Conservation (phyloP, 2,888 invertebrate species). For the Drosophila pseudotakahashii region DNA sequence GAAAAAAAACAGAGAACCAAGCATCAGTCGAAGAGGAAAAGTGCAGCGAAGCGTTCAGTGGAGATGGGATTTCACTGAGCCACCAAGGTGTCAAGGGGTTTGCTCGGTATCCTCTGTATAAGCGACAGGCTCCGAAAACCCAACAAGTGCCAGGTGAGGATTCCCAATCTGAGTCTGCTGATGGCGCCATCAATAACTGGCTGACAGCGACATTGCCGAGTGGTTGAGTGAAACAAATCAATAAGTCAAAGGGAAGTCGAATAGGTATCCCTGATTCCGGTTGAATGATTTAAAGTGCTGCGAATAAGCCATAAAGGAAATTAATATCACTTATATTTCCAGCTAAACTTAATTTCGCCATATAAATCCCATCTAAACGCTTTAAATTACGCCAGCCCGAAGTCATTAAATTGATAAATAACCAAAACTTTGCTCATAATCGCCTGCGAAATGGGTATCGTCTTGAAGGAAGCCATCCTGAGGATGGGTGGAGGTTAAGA, state of each 20-base stretch:
- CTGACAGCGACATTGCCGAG: constrained; percentile 55
- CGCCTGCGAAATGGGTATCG: constrained; percentile 44
- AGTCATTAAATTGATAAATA: constrained; percentile 78
- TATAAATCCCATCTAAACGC: constrained; percentile 70
- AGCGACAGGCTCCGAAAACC: constrained; percentile 38
- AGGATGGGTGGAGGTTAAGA: too few species aligned
- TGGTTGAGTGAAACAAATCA: constrained; percentile 53
- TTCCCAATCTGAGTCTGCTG: constrained; percentile 17
- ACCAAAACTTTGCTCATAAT: constrained; percentile 76
- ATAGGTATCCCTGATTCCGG: too few species aligned
- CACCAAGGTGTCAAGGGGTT: constrained; percentile 57
- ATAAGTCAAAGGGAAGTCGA: constrained; percentile 13
- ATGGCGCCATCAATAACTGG: constrained; percentile 69
- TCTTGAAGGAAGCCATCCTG: constrained; percentile 11
- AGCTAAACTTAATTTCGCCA: constrained; percentile 59
- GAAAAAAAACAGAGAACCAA: constrained; percentile 31
- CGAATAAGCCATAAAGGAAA: constrained; percentile 45
- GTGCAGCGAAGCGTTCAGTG: constrained; percentile 47
- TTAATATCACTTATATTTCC: constrained; percentile 59
- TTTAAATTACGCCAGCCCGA: constrained; percentile 53
- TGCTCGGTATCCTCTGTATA: neutral
- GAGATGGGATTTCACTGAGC: constrained; percentile 4
- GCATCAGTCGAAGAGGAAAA: constrained; percentile 29
- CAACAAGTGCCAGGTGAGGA: constrained; percentile 24
- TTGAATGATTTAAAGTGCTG: constrained; percentile 4